A percentile compares a stretch with the other conserved stretches of the same genome.
Evolutionary conservation across 2,797 vertebrate genomes (phyloP).

Genomic region (Discoglossus pictus): DNA sequence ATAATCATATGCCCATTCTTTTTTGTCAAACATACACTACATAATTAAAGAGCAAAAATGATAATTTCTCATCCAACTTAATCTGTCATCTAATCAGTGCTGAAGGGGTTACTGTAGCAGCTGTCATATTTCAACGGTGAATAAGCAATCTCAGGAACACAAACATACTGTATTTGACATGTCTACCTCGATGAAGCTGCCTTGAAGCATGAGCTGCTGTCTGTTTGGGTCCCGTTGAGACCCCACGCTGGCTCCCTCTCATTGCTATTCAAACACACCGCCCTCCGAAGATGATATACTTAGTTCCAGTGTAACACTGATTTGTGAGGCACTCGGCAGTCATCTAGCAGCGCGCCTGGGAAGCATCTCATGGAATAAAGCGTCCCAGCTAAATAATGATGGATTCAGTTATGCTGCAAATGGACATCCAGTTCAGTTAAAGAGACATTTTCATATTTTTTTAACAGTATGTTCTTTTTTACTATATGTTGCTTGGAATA

Average conservation of each 20-base stretch:
- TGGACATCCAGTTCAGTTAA: no score
- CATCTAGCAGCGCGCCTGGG: not conserved
- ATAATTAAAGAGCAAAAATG: no score
- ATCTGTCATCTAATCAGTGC: no score
- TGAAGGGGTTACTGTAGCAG: no score
- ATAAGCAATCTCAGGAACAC: not conserved
- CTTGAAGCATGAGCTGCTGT: not conserved
- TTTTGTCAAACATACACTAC: no score
- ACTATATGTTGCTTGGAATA: no score
- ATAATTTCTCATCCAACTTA: no score
- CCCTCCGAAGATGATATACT: not conserved
- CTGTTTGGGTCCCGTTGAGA: not conserved
- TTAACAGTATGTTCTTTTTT: no score
- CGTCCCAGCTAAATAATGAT: not conserved
- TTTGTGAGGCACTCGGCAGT: not conserved
- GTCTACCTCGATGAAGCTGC: slow-evolving; percentile 1
- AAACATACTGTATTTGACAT: slow-evolving; percentile 17
- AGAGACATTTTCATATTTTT: no score
- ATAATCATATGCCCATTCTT: no score
- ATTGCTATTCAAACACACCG: not conserved
- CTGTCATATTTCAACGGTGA: not conserved
- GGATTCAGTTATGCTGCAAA: no score
- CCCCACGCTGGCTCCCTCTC: not conserved
- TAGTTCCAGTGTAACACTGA: not conserved
- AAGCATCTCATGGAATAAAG: not conserved